Percentiles rank a stretch among this genome's conserved stretches.
Evolutionary conservation across 2,888 invertebrate genomes (phyloP).

Genomic region (Caenorhabditis sinica): DNA sequence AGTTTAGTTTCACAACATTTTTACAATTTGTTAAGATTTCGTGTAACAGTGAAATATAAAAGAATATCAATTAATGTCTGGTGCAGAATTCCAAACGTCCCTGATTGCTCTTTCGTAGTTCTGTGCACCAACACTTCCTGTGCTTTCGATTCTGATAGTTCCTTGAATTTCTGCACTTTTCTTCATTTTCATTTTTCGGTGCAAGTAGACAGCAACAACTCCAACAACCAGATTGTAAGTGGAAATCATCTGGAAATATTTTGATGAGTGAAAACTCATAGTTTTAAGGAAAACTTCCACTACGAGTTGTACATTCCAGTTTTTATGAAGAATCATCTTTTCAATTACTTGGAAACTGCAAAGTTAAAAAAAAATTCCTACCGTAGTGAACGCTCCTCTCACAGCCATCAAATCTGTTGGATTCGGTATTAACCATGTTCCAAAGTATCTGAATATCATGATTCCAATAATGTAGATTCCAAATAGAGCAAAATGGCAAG

Average conservation of each 20-base stretch:
- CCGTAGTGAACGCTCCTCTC: constrained; percentile 6
- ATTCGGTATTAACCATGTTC: constrained; percentile 12
- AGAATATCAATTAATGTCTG: neutral
- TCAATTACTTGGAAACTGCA: neutral
- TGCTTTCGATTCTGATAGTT: constrained; percentile 23
- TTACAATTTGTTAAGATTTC: too few species aligned
- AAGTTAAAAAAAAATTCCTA: neutral
- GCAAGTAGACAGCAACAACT: constrained; percentile 21
- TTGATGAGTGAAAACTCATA: neutral
- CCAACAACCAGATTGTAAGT: constrained; percentile 27
- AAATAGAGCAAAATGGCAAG: constrained; percentile 23
- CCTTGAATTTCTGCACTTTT: constrained; percentile 10
- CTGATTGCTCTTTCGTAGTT: constrained; percentile 43
- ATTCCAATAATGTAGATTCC: constrained; percentile 6
- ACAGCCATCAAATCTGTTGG: constrained; percentile 2
- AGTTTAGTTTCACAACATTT: too few species aligned
- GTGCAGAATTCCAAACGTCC: constrained; percentile 37
- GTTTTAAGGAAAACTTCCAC: too few species aligned
- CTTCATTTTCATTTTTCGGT: neutral
- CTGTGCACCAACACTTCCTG: constrained; percentile 40
- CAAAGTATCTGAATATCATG: constrained; percentile 24
- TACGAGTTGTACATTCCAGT: too few species aligned
- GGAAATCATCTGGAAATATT: constrained; percentile 14
- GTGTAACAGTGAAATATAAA: neutral
- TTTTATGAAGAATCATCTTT: too few species aligned